phyloP scores from a whole-genome alignment of 2,113 vertebrate genomes.

The Vombatus ursinus region DNA sequence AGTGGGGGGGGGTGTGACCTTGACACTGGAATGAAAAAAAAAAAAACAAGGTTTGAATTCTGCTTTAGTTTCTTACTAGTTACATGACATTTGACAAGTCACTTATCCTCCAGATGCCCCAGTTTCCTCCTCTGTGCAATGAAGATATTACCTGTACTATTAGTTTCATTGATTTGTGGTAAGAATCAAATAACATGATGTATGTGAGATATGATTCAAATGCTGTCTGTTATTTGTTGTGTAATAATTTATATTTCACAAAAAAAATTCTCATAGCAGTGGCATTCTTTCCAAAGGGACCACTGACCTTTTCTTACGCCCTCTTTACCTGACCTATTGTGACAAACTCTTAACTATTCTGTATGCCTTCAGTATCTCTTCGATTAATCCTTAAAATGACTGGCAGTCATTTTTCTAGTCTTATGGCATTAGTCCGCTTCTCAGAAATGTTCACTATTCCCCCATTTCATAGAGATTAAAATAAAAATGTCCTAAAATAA shows the following conservation, averaged over 20 bases:
- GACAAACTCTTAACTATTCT: not conserved
- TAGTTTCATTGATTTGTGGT: not conserved
- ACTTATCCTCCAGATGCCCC: too few species aligned
- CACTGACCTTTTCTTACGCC: too few species aligned
- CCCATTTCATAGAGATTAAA: not conserved
- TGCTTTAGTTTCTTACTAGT: too few species aligned
- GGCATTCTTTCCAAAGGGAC: not conserved
- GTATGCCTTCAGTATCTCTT: not conserved
- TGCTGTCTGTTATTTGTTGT: not conserved
- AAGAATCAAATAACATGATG: not conserved
- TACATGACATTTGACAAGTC: not conserved
- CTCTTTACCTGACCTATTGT: not conserved
- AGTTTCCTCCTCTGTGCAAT: not conserved
- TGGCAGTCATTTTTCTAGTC: not conserved
- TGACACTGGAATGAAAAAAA: not conserved
- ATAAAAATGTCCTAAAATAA: not conserved
- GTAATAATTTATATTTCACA: not conserved
- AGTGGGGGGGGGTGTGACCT: not conserved
- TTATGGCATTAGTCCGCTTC: not conserved
- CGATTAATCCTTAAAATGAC: not conserved
- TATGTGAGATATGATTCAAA: not conserved
- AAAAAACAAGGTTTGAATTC: not conserved
- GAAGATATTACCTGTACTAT: not conserved
- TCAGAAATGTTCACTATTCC: not conserved
- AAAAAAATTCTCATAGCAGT: not conserved